Percentiles rank a stretch among this genome's conserved stretches.
Evolutionary conservation across 2,888 invertebrate species (phyloP).

Genomic region (Polydrusus tereticollis): DNA sequence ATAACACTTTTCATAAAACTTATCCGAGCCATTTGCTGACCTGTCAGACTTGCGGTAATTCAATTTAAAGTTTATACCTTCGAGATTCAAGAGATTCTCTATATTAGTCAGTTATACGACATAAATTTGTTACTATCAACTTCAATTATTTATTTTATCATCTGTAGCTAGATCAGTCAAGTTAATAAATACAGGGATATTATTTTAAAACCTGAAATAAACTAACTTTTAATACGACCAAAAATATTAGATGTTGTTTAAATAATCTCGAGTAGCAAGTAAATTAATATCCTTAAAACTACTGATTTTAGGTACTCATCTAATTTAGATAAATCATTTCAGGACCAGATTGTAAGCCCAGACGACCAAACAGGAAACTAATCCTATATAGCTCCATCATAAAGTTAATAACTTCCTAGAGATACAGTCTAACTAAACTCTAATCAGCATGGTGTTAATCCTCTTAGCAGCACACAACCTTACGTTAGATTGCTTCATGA

Average conservation of each 20-base stretch:
- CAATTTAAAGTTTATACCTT: not conserved
- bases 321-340: no score
- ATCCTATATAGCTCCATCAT: not conserved
- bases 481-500: slow-evolving; percentile 7
- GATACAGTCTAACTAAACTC: slow-evolving; percentile 7
- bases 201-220: no score
- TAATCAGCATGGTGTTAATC: slow-evolving; percentile 3
- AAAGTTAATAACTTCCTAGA: slow-evolving; percentile 10
- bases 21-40: slow-evolving; percentile 5
- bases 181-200: no score
- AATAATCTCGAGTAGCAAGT: no score
- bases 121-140: not conserved
- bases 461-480: slow-evolving; percentile 9
- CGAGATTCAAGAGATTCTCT: not conserved
- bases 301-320: no score
- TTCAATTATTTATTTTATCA: not conserved
- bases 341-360: not conserved
- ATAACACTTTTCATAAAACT: slow-evolving; percentile 7
- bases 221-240: no score
- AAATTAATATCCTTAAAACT: no score
- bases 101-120: not conserved
- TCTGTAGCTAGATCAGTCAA: no score
- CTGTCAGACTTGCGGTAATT: not conserved
- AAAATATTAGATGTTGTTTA: no score
- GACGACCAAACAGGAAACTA: not conserved